These are phyloP conservation scores for Rhagologus leucostigma DNA, from an alignment of 2,113 vertebrate species.

Conservation along the genomic window DNA sequence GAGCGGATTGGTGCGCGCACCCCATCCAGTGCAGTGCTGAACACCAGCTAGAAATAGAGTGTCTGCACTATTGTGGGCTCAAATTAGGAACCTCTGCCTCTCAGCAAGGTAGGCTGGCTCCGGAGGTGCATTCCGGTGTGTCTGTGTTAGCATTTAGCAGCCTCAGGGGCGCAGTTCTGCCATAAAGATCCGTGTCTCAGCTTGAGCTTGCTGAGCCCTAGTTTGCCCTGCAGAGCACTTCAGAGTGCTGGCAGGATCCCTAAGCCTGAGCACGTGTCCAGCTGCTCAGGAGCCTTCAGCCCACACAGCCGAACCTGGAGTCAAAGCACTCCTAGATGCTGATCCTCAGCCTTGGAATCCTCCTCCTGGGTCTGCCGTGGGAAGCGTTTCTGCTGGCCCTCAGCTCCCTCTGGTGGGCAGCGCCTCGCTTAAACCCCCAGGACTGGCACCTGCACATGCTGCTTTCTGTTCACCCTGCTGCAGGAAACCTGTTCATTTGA, in stretches of 20 bases:
- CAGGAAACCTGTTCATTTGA: background rate
- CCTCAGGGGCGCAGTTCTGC: background rate
- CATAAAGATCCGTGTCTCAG: background rate
- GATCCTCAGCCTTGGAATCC: background rate
- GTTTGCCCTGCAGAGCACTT: background rate
- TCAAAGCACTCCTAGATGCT: rapidly evolving
- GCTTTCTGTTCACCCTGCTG: background rate
- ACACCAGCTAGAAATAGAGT: background rate
- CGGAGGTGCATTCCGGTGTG: background rate
- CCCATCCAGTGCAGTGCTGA: background rate
- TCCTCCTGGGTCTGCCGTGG: rapidly evolving
- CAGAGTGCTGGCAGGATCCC: background rate
- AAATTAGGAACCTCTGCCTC: background rate
- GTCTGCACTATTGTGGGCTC: background rate
- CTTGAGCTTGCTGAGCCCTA: background rate
- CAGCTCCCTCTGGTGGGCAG: background rate
- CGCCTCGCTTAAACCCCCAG: background rate
- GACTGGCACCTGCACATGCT: background rate
- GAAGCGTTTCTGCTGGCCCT: background rate
- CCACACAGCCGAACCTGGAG: background rate
- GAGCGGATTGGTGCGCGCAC: background rate
- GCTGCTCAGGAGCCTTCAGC: background rate
- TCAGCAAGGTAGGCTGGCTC: background rate
- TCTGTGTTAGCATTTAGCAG: background rate
- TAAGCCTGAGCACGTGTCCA: background rate